A percentile compares a stretch with the other conserved stretches of the same genome.
phyloP scores from a whole-genome alignment of 2,888 invertebrate species.

The Mimachlamys varia region DNA sequence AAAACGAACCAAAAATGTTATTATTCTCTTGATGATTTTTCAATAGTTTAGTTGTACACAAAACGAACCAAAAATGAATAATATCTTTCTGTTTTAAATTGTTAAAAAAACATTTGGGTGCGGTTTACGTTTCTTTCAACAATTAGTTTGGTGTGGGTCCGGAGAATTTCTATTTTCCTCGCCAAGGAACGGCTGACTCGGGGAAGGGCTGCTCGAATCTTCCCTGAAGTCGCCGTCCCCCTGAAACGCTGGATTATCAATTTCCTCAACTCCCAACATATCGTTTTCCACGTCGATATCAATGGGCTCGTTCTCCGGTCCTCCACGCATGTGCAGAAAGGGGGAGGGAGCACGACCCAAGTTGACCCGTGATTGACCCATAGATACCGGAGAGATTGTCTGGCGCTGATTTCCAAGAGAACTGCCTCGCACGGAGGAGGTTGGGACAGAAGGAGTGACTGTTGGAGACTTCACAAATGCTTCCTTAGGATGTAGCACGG shows the following conservation, averaged over 20 bases:
- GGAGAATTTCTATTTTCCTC: too few relatives aligned
- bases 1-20: too few relatives aligned
- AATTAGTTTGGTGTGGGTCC: too few relatives aligned
- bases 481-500: neutral
- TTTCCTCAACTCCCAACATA: neutral
- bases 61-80: too few relatives aligned
- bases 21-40: too few relatives aligned
- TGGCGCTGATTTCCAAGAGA: neutral
- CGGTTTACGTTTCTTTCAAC: too few relatives aligned
- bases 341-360: conserved; percentile 2
- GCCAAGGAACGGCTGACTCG: neutral
- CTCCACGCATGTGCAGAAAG: neutral
- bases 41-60: too few relatives aligned
- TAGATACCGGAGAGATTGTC: neutral
- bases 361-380: neutral
- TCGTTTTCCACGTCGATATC: neutral
- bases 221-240: neutral
- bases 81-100: too few relatives aligned
- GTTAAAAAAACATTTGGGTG: too few relatives aligned
- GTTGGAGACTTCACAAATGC: neutral
- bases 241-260: neutral
- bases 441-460: neutral
- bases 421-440: neutral
- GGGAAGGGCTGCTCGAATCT: neutral
- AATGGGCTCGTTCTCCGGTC: neutral